phyloP scores from a whole-genome alignment of 2,888 invertebrate genomes.

The Lithophane socia region DNA sequence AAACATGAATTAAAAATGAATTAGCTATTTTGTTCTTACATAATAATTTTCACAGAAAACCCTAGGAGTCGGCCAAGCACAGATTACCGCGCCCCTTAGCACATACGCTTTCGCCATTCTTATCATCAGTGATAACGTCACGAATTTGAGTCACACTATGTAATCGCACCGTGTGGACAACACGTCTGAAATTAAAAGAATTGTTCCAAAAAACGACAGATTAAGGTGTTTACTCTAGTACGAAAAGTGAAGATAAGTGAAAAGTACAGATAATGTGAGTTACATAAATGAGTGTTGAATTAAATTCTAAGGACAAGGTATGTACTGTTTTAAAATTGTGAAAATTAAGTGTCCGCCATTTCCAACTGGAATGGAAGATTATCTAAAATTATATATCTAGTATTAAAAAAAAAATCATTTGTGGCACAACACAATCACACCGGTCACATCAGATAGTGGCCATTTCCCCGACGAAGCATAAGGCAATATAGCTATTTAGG shows the following conservation, averaged over 20 bases:
- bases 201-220: conserved; percentile 32
- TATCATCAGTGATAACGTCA: conserved; percentile 85
- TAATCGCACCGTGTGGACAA: conserved; percentile 72
- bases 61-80: conserved; percentile 37
- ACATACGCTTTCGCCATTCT: conserved; percentile 75
- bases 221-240: conserved; percentile 38
- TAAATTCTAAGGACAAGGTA: conserved; percentile 49
- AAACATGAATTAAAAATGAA: neutral
- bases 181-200: conserved; percentile 72
- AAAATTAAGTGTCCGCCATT: conserved; percentile 4
- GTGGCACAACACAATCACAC: conserved; percentile 1
- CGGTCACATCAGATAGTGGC: conserved; percentile 4
- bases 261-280: conserved; percentile 63
- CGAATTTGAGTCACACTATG: conserved; percentile 84
- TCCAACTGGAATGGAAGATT: neutral
- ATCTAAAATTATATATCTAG: neutral
- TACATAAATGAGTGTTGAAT: conserved; percentile 46
- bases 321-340: conserved; percentile 13
- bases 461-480: conserved; percentile 6
- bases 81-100: conserved; percentile 62
- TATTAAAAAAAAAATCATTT: neutral
- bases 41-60: conserved; percentile 40
- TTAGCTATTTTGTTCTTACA: neutral
- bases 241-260: conserved; percentile 58
- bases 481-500: conserved; percentile 14